Base-by-base conservation (phyloP, 2,888 invertebrate species). In the Acleris literana region DNA sequence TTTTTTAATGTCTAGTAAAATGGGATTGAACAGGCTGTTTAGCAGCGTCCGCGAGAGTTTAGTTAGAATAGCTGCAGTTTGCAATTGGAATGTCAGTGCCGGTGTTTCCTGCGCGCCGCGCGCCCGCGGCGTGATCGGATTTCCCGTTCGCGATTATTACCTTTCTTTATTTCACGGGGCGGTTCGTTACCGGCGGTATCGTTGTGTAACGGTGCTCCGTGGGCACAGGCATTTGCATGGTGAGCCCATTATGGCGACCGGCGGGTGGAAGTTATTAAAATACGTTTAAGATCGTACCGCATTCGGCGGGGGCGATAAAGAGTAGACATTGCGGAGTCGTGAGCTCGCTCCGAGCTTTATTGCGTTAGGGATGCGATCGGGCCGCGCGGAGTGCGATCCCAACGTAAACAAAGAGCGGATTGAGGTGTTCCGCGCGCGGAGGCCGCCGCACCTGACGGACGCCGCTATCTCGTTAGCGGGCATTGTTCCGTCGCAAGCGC, bases 191-290 rank as follows among this genome's bases (percentile, higher is more conserved):
- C 76, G 80, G 76, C 83, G 78, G 80, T 90, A 90, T 88, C 87
- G 80, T 76, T 76, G 79, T 76, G 79, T 90, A 90, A 90, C 90
- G 88, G 90, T 86, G 81, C 76, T 77, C 75, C 75, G 73, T 82
- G 83, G 81, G 81, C 80, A 81, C 81, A 80, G 78, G 84, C 80
- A 88, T 91, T 90, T 90, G 90, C 90, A 90, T 90, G 86, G 86
- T 83, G 83, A 82, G 84, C 83, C 86, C 86, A 88, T 90, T 89
- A 89, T 81, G 78, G 83, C 80, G 80, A 86, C 85, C 79, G 81
- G 83, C 82, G 81, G 84, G 84, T 85, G 84, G 87, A 88, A 86
- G 86, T 89, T 90, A 90, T 90, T 91, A 88, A 90, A 90, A 90
- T 88, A 86, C 85, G 82, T 87, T 89, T 87, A 88, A 90, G 87